Percentiles rank a stretch among this genome's conserved stretches.
phyloP scores from a whole-genome alignment of 2,888 invertebrate species.

The Fragum whitleyi region DNA sequence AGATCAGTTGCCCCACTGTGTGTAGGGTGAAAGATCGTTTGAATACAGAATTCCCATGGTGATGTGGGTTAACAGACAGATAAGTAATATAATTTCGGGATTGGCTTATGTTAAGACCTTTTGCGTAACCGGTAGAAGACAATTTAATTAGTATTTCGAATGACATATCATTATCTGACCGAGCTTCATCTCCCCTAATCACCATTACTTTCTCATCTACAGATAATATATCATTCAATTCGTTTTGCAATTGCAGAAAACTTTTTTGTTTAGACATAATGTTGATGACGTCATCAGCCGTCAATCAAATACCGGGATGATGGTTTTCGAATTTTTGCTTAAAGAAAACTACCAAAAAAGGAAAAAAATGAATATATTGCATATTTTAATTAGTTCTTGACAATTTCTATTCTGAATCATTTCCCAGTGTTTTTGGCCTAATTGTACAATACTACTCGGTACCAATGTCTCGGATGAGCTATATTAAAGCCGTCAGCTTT shows the following conservation, averaged over 20 bases:
- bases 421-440: too few species aligned
- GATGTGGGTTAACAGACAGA: neutral
- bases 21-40: too few species aligned
- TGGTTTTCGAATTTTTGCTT: too few species aligned
- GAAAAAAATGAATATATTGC: too few species aligned
- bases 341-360: too few species aligned
- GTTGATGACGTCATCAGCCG: neutral
- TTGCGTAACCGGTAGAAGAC: neutral
- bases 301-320: neutral
- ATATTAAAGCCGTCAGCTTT: too few species aligned
- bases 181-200: neutral
- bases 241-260: neutral
- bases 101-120: neutral
- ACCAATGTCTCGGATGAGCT: too few species aligned
- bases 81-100: slow-evolving; percentile 1
- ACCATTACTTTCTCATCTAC: neutral
- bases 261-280: neutral
- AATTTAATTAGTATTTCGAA: neutral
- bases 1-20: too few species aligned
- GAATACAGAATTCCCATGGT: neutral
- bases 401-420: too few species aligned
- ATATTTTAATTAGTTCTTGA: too few species aligned
- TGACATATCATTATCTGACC: neutral
- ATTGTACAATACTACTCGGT: too few species aligned
- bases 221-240: neutral